Percentiles rank a stretch among this genome's conserved stretches.
Evolutionary conservation across 1,140 invertebrate genomes (phyloP).

Genomic region (Tribolium castaneum): DNA sequence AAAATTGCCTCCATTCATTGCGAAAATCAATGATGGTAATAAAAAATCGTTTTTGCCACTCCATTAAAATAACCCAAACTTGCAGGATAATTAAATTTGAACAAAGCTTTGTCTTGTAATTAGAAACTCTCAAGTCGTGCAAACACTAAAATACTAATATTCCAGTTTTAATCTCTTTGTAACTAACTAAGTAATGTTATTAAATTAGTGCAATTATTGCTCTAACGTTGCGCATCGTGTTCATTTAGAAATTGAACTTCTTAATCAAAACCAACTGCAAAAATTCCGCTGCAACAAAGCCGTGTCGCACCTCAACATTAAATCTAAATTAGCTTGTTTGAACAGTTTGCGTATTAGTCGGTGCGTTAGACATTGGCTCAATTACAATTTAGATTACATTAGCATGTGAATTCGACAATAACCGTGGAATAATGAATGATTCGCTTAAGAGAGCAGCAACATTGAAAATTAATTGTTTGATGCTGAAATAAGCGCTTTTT

Average conservation of each 20-base stretch:
- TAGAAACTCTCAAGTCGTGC: slow-evolving; percentile 11
- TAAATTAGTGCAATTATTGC: slow-evolving; percentile 30
- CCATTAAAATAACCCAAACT: background rate
- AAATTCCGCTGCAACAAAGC: background rate
- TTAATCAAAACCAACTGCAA: no score
- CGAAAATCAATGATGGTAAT: background rate
- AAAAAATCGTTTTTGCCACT: background rate
- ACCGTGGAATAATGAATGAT: slow-evolving; percentile 7
- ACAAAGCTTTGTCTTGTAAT: slow-evolving; percentile 22
- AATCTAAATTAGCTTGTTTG: slow-evolving; percentile 29
- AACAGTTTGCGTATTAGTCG: slow-evolving; percentile 26
- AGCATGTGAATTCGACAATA: slow-evolving; percentile 27
- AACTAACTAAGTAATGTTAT: slow-evolving; percentile 26
- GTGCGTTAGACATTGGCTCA: slow-evolving; percentile 4
- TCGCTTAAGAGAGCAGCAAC: slow-evolving; percentile 15
- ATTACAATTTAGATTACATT: slow-evolving; percentile 33
- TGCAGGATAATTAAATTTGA: slow-evolving; percentile 14
- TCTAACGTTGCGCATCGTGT: background rate
- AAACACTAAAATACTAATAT: slow-evolving; percentile 15
- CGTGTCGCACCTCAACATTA: background rate
- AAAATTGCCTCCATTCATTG: background rate
- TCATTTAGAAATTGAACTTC: background rate
- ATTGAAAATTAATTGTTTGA: slow-evolving; percentile 27
- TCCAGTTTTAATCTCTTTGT: slow-evolving; percentile 24
- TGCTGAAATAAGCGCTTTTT: slow-evolving; percentile 11